Percentiles rank a stretch among this genome's conserved stretches.
Evolutionary conservation across 1,140 invertebrate genomes (phyloP).

Genomic region (Hypothenemus hampei): DNA sequence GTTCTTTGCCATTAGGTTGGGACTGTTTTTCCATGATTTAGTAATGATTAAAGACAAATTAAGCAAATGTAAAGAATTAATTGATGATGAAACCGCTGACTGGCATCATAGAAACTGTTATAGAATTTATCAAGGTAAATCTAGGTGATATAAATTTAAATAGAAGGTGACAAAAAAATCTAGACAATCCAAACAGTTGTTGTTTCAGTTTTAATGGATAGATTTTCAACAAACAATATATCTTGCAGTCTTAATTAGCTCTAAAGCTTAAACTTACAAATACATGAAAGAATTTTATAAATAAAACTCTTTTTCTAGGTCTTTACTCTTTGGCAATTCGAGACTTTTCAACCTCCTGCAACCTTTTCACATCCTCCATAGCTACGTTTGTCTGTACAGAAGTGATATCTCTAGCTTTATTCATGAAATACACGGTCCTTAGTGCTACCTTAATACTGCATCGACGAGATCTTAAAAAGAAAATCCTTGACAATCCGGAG

Average conservation of each 20-base stretch:
- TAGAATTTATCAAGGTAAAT: slow-evolving; percentile 83
- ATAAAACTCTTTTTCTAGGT: slow-evolving; percentile 46
- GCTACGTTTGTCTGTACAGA: slow-evolving; percentile 99
- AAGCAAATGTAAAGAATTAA: slow-evolving; percentile 48
- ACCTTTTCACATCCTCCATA: slow-evolving; percentile 92
- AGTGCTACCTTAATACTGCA: slow-evolving; percentile 76
- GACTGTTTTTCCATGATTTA: slow-evolving; percentile 83
- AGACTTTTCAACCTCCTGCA: slow-evolving; percentile 89
- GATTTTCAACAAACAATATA: too few relatives aligned
- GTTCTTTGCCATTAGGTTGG: slow-evolving; percentile 84
- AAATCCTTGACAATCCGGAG: slow-evolving; percentile 84
- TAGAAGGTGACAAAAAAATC: too few relatives aligned
- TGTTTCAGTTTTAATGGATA: too few relatives aligned
- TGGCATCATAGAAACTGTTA: slow-evolving; percentile 96
- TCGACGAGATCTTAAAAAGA: slow-evolving; percentile 70
- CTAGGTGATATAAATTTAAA: too few relatives aligned
- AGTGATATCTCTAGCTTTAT: slow-evolving; percentile 87
- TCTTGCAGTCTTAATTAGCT: too few relatives aligned
- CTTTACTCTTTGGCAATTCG: slow-evolving; percentile 84
- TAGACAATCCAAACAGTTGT: too few relatives aligned
- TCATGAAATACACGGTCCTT: slow-evolving; percentile 84
- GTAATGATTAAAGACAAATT: slow-evolving; percentile 48
- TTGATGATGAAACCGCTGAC: slow-evolving; percentile 96
- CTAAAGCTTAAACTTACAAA: too few relatives aligned
- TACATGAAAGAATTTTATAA: too few relatives aligned